These are phyloP conservation scores for Sapajus apella DNA, from an alignment of 2,113 vertebrate species.

Conservation along the genomic window DNA sequence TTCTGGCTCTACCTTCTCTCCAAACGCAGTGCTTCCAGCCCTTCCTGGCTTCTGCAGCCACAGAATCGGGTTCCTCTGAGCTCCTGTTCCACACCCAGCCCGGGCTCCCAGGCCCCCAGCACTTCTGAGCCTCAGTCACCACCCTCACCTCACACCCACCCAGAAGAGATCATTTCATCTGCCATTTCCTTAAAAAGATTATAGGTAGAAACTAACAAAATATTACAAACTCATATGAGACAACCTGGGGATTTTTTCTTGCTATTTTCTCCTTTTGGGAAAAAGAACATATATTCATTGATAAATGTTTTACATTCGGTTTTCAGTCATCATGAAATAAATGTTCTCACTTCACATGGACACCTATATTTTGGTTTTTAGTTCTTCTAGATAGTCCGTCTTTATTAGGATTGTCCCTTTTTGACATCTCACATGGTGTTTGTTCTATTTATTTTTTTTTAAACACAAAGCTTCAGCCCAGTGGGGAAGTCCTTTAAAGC, in stretches of 20 bases:
- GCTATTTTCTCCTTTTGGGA: constrained; percentile 8
- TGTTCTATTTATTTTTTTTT: background rate
- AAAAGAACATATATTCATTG: background rate
- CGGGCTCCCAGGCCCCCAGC: accelerated
- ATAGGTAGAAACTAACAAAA: background rate
- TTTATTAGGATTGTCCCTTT: background rate
- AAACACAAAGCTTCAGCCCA: background rate
- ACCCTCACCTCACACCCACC: background rate
- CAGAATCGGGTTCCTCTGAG: background rate
- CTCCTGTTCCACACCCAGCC: accelerated
- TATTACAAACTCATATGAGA: background rate
- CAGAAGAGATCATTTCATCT: background rate
- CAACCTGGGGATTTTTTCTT: background rate
- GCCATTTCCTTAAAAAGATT: background rate
- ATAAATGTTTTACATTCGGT: background rate
- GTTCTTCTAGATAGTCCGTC: background rate
- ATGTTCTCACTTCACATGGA: background rate
- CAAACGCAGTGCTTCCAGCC: background rate
- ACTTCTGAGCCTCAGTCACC: background rate
- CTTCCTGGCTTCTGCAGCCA: background rate
- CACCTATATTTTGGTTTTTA: background rate
- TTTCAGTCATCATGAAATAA: background rate
- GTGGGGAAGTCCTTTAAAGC: constrained; percentile 28
- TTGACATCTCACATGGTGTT: background rate
- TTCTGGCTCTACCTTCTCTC: background rate